Evolutionary conservation across 2,113 vertebrate genomes (phyloP).

Genomic region (Cheilinus undulatus): DNA sequence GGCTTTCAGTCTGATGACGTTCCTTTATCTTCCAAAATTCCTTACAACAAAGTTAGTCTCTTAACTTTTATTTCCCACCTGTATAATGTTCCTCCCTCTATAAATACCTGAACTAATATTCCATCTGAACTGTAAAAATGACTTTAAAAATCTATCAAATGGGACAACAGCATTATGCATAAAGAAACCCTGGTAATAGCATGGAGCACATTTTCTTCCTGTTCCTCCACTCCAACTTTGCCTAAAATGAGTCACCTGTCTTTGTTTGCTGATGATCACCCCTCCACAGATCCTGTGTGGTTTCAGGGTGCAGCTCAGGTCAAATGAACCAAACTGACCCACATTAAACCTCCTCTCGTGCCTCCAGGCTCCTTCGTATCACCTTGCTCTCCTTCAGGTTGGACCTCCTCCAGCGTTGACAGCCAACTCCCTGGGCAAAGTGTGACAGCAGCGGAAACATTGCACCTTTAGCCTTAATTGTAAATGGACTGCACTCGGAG

Average conservation of each 20-base stretch:
- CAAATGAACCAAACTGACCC: conserved; percentile 33
- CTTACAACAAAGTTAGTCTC: too few species aligned
- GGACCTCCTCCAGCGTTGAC: conserved; percentile 64
- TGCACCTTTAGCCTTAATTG: conserved; percentile 67
- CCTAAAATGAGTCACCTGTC: background rate
- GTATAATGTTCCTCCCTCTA: too few species aligned
- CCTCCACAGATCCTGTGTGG: background rate
- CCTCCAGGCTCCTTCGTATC: conserved; percentile 42
- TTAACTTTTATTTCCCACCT: too few species aligned
- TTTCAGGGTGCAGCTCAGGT: conserved; percentile 1
- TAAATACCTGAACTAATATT: too few species aligned
- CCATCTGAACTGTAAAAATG: too few species aligned
- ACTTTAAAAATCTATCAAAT: too few species aligned
- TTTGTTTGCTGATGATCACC: background rate
- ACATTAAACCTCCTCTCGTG: conserved; percentile 15
- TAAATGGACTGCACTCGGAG: conserved; percentile 26
- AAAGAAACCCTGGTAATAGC: too few species aligned
- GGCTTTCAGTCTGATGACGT: too few species aligned
- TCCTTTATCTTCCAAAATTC: too few species aligned
- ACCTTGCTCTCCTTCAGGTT: conserved; percentile 39
- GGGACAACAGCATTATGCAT: too few species aligned
- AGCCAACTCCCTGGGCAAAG: conserved; percentile 59
- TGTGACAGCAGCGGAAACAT: conserved; percentile 67
- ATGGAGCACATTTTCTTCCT: too few species aligned
- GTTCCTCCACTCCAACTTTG: too few species aligned